These are phyloP conservation scores for Ornithoptera priamus DNA, from an alignment of 2,888 invertebrate species.

Conservation along the genomic window DNA sequence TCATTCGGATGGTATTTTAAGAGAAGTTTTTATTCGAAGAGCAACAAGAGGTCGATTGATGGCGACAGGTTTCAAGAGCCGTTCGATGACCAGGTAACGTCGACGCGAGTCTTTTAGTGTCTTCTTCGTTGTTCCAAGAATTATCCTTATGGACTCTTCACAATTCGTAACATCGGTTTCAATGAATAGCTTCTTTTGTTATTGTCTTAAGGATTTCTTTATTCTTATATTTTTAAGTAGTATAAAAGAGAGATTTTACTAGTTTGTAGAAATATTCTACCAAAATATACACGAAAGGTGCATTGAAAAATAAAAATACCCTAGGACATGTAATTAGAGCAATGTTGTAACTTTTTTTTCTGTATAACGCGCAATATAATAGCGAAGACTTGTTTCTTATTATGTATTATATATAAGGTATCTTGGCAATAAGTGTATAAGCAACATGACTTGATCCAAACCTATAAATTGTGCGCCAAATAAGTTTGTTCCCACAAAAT, in stretches of 20 bases:
- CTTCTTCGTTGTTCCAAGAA: constrained; percentile 71
- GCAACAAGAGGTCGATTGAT: constrained; percentile 79
- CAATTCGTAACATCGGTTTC: constrained; percentile 46
- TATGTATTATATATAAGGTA: too few species aligned
- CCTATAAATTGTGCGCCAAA: too few species aligned
- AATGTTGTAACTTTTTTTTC: too few species aligned
- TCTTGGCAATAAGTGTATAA: too few species aligned
- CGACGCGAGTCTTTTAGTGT: constrained; percentile 61
- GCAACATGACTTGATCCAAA: too few species aligned
- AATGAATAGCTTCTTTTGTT: constrained; percentile 40
- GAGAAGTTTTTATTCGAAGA: constrained; percentile 77
- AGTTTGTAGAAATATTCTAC: too few species aligned
- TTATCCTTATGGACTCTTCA: constrained; percentile 68
- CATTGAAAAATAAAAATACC: too few species aligned
- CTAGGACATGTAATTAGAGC: too few species aligned
- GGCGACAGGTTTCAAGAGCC: constrained; percentile 79
- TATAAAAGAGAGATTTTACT: background rate
- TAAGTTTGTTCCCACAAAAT: too few species aligned
- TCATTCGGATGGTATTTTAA: constrained; percentile 76
- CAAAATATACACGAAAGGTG: too few species aligned
- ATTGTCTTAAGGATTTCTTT: constrained; percentile 23
- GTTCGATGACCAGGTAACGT: constrained; percentile 68
- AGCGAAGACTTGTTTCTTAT: too few species aligned
- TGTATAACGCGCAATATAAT: too few species aligned
- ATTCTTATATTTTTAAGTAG: constrained; percentile 2